These are phyloP conservation scores for Heliconius cydno DNA, from an alignment of 2,888 invertebrate species.

Conservation along the genomic window DNA sequence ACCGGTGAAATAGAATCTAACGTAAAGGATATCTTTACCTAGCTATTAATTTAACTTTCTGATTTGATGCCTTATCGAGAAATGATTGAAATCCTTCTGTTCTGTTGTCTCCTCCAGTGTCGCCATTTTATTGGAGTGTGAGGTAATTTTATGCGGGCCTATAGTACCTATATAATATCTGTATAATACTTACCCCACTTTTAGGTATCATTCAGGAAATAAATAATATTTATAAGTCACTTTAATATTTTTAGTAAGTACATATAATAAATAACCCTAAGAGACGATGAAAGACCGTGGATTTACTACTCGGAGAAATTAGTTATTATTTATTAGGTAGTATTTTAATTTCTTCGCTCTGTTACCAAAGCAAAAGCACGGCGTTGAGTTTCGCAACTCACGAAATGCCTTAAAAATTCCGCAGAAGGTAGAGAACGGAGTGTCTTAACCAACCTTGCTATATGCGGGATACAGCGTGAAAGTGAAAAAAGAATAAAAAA, in stretches of 20 bases:
- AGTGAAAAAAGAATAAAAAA: not conserved
- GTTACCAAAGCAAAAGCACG: not conserved
- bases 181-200: no score
- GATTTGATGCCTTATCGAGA: slow-evolving; percentile 21
- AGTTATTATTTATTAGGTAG: no score
- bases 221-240: no score
- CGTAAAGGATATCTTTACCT: slow-evolving; percentile 23
- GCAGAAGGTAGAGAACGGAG: not conserved
- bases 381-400: not conserved
- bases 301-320: no score
- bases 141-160: not conserved
- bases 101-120: not conserved
- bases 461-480: not conserved
- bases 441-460: not conserved
- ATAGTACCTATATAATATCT: no score
- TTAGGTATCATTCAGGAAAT: not conserved
- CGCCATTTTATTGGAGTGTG: not conserved
- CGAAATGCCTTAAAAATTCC: not conserved
- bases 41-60: slow-evolving; percentile 33
- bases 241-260: no score
- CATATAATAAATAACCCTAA: no score
- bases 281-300: no score
- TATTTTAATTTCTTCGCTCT: not conserved
- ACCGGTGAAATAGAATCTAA: slow-evolving; percentile 24
- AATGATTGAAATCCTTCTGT: not conserved